Conservation (phyloP, 1,140 invertebrate species). For the Bombus vancouverensis region DNA sequence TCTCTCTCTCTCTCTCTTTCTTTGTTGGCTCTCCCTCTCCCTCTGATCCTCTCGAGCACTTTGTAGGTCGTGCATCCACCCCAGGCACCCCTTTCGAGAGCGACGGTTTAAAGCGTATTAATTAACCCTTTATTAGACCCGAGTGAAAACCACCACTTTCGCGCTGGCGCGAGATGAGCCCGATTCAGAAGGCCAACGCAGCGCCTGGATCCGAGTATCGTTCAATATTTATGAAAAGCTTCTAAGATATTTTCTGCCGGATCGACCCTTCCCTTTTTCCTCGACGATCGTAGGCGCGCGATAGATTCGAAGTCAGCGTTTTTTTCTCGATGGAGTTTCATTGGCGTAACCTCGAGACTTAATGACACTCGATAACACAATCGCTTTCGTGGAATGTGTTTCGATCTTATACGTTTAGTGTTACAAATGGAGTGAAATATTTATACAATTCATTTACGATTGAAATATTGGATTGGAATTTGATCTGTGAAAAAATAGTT, state of each 20-base stretch:
- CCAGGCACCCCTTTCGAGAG: slow-evolving; percentile 66
- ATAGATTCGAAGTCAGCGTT: slow-evolving; percentile 54
- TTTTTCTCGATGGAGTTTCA: slow-evolving; percentile 11
- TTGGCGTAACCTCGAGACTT: background rate
- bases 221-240: slow-evolving; percentile 81
- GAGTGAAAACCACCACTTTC: slow-evolving; percentile 75
- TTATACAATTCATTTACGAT: background rate
- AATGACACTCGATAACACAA: background rate
- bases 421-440: background rate
- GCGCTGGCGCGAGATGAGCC: slow-evolving; percentile 75
- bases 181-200: slow-evolving; percentile 70
- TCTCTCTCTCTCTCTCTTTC: slow-evolving; percentile 18
- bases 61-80: slow-evolving; percentile 63
- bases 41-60: slow-evolving; percentile 56
- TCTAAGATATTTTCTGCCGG: slow-evolving; percentile 60
- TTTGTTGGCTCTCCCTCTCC: slow-evolving; percentile 35
- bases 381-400: background rate
- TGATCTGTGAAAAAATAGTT: background rate
- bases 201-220: slow-evolving; percentile 71
- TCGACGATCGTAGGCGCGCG: slow-evolving; percentile 12
- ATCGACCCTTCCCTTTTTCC: slow-evolving; percentile 29
- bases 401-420: background rate
- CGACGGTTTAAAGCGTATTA: slow-evolving; percentile 80
- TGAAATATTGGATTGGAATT: background rate
- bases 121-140: slow-evolving; percentile 82